These are phyloP conservation scores for Chloroceryle inda DNA, from an alignment of 2,797 vertebrate genomes.

Conservation along the genomic window DNA sequence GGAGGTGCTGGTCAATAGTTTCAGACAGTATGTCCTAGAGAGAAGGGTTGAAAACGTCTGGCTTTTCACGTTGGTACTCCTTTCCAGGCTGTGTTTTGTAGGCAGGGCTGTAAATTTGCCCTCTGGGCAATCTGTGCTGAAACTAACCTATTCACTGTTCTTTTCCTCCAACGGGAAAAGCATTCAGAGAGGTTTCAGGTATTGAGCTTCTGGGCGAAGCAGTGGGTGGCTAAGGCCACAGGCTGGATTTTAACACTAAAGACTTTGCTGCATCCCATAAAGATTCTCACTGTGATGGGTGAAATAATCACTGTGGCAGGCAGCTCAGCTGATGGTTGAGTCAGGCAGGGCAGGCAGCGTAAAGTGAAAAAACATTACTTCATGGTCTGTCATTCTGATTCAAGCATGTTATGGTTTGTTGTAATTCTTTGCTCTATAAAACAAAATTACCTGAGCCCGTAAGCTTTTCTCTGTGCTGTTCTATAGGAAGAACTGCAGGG, in stretches of 20 bases:
- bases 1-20: neutral
- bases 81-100: neutral
- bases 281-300: slow-evolving; percentile 26
- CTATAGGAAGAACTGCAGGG: neutral
- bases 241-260: slow-evolving; percentile 5
- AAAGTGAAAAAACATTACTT: slow-evolving; percentile 67
- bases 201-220: neutral
- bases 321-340: slow-evolving; percentile 30
- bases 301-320: slow-evolving; percentile 70
- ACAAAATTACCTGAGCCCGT: slow-evolving; percentile 45
- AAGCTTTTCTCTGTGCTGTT: neutral
- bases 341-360: neutral
- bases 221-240: neutral
- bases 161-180: neutral
- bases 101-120: neutral
- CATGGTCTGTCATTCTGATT: slow-evolving; percentile 73
- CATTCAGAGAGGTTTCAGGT: accelerated
- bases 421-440: slow-evolving; percentile 22
- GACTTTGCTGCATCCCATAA: slow-evolving; percentile 25
- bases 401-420: slow-evolving; percentile 17
- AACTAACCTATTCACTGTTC: neutral
- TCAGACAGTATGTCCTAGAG: neutral
- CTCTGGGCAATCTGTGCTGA: neutral
- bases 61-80: neutral
- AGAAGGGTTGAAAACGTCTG: neutral